Percentiles rank a stretch among this genome's conserved stretches.
phyloP scores from a whole-genome alignment of 2,113 vertebrate genomes.

The Rhynchomys soricoides region DNA sequence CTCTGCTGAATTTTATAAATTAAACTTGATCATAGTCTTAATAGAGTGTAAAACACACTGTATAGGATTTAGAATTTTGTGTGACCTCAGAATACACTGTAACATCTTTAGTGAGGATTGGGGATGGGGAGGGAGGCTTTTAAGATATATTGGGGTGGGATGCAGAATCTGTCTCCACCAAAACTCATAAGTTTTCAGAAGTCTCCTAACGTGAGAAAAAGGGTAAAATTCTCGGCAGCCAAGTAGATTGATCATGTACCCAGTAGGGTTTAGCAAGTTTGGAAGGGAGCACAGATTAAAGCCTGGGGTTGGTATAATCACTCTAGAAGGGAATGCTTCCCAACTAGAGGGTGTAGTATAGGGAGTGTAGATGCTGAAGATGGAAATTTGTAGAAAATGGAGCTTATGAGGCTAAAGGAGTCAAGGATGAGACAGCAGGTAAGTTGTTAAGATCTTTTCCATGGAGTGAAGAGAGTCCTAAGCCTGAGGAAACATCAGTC shows the following conservation, averaged over 20 bases:
- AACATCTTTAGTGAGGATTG: not conserved
- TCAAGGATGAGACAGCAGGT: not conserved
- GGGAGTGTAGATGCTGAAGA: not conserved
- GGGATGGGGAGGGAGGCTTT: not conserved
- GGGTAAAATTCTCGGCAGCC: no score
- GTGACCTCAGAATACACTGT: not conserved
- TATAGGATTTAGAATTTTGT: not conserved
- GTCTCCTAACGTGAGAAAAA: not conserved
- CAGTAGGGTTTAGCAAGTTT: not conserved
- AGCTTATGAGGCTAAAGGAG: not conserved
- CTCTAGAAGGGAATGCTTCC: not conserved
- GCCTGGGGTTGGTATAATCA: not conserved
- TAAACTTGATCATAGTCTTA: not conserved
- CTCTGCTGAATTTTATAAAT: not conserved
- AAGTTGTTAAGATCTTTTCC: not conserved
- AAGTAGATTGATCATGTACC: not conserved
- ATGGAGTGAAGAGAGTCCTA: no score
- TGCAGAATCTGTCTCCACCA: not conserved
- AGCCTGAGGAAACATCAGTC: not conserved
- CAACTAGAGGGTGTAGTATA: fast-evolving
- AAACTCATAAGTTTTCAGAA: not conserved
- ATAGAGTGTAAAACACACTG: not conserved
- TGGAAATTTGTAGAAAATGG: not conserved
- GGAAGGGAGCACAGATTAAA: not conserved
- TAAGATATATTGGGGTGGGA: not conserved